Evolutionary conservation across 2,797 vertebrate species (phyloP), one percentile per base, ranked within the genome.

Genomic region (Acridotheres tristis): DNA sequence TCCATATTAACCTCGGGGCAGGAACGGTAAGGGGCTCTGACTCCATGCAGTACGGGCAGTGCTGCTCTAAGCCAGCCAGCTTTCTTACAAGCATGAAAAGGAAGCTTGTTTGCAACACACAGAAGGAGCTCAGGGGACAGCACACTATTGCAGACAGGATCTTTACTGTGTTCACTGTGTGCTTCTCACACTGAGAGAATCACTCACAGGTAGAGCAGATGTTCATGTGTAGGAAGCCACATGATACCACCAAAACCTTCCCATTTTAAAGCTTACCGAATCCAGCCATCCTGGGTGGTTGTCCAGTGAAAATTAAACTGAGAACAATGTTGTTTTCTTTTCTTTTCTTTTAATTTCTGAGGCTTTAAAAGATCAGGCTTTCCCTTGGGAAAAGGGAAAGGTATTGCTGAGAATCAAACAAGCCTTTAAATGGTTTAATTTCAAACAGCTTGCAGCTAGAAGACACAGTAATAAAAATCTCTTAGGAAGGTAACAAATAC

Each of bases 361-460:
- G 59, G 4, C 7, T 67, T 74, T 71, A 72, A 86, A 86, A 32
- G 7, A 73, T 45, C 65, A 80, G 45, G 21, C 4, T 68, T 72
- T 57, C 30, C n/a, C 22, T 81, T 81, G 67, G 59, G 62, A 89
- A 89, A 36, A 38, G 36, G 36, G 36, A 62, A 68, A 69, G 8
- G 10, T 38, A 50, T 69, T 78, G 19, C 62, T 87, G n/a, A n/a
- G 65, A 75, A 51, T 87, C n/a, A 58, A 32, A 81, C 3, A 3
- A 72, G 22, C 11, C 86, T 81, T 78, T 54, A 61, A 47, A 48
- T 38, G 34, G 30, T 75, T 91, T 91, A 57, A 73, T 88, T 95
- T 91, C 81, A 85, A 81, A 81, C 11, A 66, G n/a, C 9, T 81
- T 91, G 34, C 43, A 81, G 47, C 22, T 81, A 32, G 19, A 85